Evolutionary conservation across 2,888 invertebrate species (phyloP).

Genomic region (Drosophila longiperda): DNA sequence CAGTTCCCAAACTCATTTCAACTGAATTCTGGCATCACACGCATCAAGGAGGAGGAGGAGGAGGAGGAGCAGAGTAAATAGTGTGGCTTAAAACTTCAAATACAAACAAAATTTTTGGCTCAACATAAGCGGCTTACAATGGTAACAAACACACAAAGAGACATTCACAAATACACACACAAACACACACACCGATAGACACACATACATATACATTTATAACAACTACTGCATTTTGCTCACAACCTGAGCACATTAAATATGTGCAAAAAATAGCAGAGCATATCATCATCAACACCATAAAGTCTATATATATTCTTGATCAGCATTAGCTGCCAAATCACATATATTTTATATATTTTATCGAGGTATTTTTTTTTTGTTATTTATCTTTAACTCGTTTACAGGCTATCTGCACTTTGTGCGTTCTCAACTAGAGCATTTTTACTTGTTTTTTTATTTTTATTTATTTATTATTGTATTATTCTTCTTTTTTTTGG

Average conservation of each 20-base stretch:
- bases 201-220: neutral
- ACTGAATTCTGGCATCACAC: slow-evolving; percentile 3
- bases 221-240: slow-evolving; percentile 27
- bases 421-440: neutral
- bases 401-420: neutral
- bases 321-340: neutral
- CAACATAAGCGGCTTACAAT: slow-evolving; percentile 75
- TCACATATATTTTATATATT: neutral
- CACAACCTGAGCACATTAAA: neutral
- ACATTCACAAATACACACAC: neutral
- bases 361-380: neutral
- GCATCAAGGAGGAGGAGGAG: too few relatives aligned
- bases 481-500: slow-evolving; percentile 42
- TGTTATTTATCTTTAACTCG: neutral
- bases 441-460: neutral
- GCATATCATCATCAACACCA: neutral
- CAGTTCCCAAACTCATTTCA: slow-evolving; percentile 8
- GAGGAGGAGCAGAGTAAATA: neutral
- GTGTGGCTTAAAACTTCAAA: slow-evolving; percentile 76
- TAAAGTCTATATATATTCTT: neutral
- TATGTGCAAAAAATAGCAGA: neutral
- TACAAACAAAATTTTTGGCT: slow-evolving; percentile 70
- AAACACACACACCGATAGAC: slow-evolving; percentile 3
- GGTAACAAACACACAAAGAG: slow-evolving; percentile 54
- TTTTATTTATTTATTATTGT: neutral